Base-by-base conservation (phyloP, 1,140 invertebrate species). In the Eupeodes corollae region DNA sequence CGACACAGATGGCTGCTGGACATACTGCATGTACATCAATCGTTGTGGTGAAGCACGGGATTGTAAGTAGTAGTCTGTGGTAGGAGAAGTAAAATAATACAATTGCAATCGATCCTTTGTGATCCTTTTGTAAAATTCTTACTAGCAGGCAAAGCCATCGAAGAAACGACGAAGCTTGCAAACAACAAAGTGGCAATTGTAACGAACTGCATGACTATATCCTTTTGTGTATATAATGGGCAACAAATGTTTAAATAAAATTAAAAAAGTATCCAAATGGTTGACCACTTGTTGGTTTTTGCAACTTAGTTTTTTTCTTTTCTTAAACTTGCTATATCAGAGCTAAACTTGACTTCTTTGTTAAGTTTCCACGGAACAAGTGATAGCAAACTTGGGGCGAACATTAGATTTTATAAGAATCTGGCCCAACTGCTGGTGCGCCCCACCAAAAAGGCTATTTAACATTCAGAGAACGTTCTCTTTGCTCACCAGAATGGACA, bases 281-380 rank as follows among this genome's bases (percentile, higher is more conserved):
- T 26, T 26, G 21, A 26, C 21, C 21, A 26, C 21, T 26, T 26
- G 21, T 26, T 26, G 21, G 3, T 26, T 26, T 26, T 26, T 26
- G 21, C 21, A 26, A 26, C 3, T 5, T 5, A 8, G 3, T 26
- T 26, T 26, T 26, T 26, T 26, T 26, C 8, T 26, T 26, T 5
- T 26, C 3, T 26, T 5, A 26, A 26, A 26, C 21, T 26, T 26
- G 21, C 21, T 26, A 26, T 64, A 59, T 56, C 57, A 63, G 63
- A 66, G 63, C 63, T 66, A 66, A 66, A 66, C 63, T 66, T 66
- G 54, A 55, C 59, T 59, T 56, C 21, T 26, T 26, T 26, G 21
- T 66, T 50, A 66, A 66, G 63, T 66, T 66, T 66, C 63, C 63
- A 66, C 63, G 63, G 61, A 66, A 57, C 63, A 66, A 66, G 59